Conservation (phyloP, 2,888 invertebrate species). For the Apodemia mormo region DNA sequence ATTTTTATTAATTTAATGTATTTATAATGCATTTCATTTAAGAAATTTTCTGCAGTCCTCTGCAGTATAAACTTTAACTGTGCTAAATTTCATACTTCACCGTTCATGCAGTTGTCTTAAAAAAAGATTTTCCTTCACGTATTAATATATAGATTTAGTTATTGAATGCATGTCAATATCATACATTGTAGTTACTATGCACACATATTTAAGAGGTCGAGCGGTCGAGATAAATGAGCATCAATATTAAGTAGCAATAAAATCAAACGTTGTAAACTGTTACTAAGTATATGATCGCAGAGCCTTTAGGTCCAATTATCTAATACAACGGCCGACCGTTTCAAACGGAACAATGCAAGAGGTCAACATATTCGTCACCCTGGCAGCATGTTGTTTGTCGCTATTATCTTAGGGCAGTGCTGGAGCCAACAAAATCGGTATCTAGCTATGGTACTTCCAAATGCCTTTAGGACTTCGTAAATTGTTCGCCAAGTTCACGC, state of each 20-base stretch:
- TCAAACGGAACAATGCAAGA: conserved; percentile 33
- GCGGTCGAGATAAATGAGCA: background rate
- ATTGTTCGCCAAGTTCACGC: conserved; percentile 72
- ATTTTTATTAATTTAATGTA: too few relatives aligned
- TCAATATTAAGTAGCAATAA: conserved; percentile 7
- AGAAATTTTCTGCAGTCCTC: too few relatives aligned
- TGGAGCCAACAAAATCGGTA: conserved; percentile 43
- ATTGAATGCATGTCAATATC: too few relatives aligned
- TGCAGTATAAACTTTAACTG: too few relatives aligned
- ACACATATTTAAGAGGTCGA: too few relatives aligned
- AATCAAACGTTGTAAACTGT: conserved; percentile 8
- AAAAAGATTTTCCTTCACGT: too few relatives aligned
- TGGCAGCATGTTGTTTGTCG: conserved; percentile 43
- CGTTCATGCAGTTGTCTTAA: too few relatives aligned
- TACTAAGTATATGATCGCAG: conserved; percentile 5
- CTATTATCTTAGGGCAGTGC: conserved; percentile 41
- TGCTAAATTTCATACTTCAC: too few relatives aligned
- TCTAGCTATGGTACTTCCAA: conserved; percentile 45
- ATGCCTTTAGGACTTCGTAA: conserved; percentile 72
- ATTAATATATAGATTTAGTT: too few relatives aligned
- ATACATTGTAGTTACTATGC: too few relatives aligned
- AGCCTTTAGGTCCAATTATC: conserved; percentile 19
- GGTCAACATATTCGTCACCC: conserved; percentile 41
- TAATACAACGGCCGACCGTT: conserved; percentile 22
- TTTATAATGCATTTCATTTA: too few relatives aligned